These are phyloP conservation scores for Pterobdella sp. DNA, from an alignment of 2,888 invertebrate species.

Conservation along the genomic window DNA sequence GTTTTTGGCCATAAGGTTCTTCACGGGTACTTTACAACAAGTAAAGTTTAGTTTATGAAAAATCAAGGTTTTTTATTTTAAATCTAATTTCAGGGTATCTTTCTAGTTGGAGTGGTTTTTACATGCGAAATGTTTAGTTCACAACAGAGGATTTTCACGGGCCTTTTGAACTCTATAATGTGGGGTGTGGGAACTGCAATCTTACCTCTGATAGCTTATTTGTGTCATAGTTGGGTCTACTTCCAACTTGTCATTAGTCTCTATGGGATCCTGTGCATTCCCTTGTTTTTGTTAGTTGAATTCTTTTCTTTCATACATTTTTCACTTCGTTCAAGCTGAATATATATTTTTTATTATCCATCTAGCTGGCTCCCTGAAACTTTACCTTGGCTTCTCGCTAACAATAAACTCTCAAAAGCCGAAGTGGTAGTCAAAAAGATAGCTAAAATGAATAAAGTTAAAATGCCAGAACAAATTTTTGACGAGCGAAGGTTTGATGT, in stretches of 20 bases:
- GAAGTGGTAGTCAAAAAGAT: conserved; percentile 35
- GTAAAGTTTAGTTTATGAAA: conserved; percentile 19
- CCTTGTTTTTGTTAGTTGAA: conserved; percentile 32
- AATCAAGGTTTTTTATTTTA: neutral
- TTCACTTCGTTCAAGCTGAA: too few species aligned
- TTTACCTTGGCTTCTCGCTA: conserved; percentile 35
- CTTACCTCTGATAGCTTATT: conserved; percentile 36
- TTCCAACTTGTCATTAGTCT: conserved; percentile 35
- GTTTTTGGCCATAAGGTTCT: conserved; percentile 39
- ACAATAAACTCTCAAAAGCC: conserved; percentile 32
- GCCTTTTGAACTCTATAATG: conserved; percentile 33
- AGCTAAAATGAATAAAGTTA: conserved; percentile 36
- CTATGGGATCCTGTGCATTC: conserved; percentile 32
- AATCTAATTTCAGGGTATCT: conserved; percentile 38
- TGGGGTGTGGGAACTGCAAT: conserved; percentile 36
- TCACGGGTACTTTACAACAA: conserved; percentile 35
- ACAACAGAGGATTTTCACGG: conserved; percentile 36
- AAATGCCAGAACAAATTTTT: neutral
- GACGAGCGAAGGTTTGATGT: too few species aligned
- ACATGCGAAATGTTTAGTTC: conserved; percentile 38
- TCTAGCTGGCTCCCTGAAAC: conserved; percentile 35
- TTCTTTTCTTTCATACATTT: neutral
- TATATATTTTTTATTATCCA: too few species aligned
- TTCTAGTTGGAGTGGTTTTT: conserved; percentile 37
- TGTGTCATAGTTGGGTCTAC: conserved; percentile 35